These are phyloP conservation scores for Thecophora atra DNA, from an alignment of 2,888 invertebrate genomes.

Conservation along the genomic window DNA sequence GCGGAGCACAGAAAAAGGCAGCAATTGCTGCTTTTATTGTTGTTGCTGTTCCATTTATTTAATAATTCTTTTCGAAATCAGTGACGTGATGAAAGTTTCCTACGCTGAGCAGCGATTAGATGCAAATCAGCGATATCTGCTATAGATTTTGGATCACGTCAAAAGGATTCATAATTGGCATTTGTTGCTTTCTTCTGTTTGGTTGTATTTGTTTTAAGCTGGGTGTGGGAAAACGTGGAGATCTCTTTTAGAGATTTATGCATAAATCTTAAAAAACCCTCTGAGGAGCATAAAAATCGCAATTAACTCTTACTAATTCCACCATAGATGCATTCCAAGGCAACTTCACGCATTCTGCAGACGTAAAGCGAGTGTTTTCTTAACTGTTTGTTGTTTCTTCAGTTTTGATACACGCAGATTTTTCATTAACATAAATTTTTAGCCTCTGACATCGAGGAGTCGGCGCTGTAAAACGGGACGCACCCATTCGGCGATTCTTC, in stretches of 20 bases:
- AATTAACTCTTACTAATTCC: background rate
- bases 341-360: background rate
- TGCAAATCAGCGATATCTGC: too few species aligned
- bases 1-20: background rate
- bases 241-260: too few species aligned
- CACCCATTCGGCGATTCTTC: slow-evolving; percentile 7
- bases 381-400: background rate
- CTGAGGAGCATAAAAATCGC: too few species aligned
- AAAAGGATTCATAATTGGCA: too few species aligned
- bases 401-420: background rate
- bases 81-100: too few species aligned
- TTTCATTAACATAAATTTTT: slow-evolving; percentile 25
- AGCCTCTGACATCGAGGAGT: slow-evolving; percentile 7
- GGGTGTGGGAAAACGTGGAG: too few species aligned
- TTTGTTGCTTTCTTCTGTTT: too few species aligned
- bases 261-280: too few species aligned
- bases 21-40: background rate
- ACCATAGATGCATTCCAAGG: background rate
- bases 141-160: too few species aligned
- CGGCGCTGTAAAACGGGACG: slow-evolving; percentile 15
- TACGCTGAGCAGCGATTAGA: too few species aligned
- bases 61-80: background rate
- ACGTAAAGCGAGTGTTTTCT: background rate
- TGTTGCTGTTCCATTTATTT: background rate
- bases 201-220: too few species aligned